Conservation (phyloP, 2,888 invertebrate species). For the Gasteruption jaculator region DNA sequence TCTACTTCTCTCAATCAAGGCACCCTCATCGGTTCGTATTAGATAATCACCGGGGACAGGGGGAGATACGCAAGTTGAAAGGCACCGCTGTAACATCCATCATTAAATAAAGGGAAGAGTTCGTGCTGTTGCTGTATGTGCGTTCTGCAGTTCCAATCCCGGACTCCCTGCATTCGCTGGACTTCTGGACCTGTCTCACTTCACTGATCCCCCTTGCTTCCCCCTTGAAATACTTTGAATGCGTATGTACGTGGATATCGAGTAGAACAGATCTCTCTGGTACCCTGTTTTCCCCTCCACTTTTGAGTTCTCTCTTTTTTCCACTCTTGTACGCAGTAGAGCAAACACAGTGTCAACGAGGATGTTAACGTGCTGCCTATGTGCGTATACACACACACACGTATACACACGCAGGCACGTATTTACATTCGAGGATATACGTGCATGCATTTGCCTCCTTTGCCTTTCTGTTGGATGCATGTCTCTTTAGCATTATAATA, state of each 20-base stretch:
- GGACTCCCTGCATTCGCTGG: too few species aligned
- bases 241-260: too few species aligned
- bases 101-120: too few species aligned
- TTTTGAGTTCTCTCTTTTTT: conserved; percentile 7
- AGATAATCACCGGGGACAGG: conserved; percentile 41
- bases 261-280: too few species aligned
- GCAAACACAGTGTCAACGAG: conserved; percentile 36
- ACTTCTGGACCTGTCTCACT: too few species aligned
- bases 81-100: conserved; percentile 40
- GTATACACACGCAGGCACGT: not conserved
- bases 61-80: conserved; percentile 34
- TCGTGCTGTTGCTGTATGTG: too few species aligned
- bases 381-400: not conserved
- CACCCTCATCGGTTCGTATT: conserved; percentile 34
- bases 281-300: conserved; percentile 1
- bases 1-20: too few species aligned
- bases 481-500: too few species aligned
- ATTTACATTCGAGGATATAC: conserved; percentile 10
- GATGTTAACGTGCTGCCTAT: conserved; percentile 26
- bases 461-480: conserved; percentile 14
- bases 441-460: not conserved
- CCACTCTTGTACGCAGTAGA: conserved; percentile 27
- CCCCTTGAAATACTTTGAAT: too few species aligned
- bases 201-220: too few species aligned
- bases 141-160: too few species aligned